These are phyloP conservation scores for Ashinkailepas kermadecensis DNA, from an alignment of 2,888 invertebrate genomes.

Conservation along the genomic window DNA sequence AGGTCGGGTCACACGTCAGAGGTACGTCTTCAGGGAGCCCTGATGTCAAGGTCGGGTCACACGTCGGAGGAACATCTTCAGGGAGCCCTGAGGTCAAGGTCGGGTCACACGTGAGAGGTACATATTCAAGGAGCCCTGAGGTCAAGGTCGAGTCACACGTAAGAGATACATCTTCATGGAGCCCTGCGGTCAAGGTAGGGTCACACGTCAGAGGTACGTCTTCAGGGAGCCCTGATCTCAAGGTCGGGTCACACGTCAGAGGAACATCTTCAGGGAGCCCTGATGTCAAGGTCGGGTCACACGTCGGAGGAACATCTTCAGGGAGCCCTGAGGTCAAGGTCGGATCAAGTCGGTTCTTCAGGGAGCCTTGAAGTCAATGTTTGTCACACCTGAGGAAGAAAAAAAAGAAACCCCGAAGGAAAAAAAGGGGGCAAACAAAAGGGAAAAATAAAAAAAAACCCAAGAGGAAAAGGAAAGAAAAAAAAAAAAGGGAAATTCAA, in stretches of 20 bases:
- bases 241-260: too few species aligned
- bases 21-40: slow-evolving; percentile 82
- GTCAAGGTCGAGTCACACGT: too few species aligned
- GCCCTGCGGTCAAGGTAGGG: slow-evolving; percentile 60
- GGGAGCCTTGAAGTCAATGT: slow-evolving; percentile 63
- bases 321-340: slow-evolving; percentile 57
- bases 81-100: slow-evolving; percentile 57
- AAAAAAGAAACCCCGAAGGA: slow-evolving; percentile 71
- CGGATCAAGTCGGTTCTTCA: slow-evolving; percentile 60
- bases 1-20: too few species aligned
- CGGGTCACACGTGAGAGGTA: slow-evolving; percentile 47
- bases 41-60: slow-evolving; percentile 40
- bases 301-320: slow-evolving; percentile 63
- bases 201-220: too few species aligned
- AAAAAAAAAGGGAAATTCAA: slow-evolving; percentile 83
- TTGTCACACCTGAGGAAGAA: too few species aligned
- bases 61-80: slow-evolving; percentile 63
- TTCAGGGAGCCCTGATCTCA: slow-evolving; percentile 68
- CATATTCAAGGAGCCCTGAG: slow-evolving; percentile 75
- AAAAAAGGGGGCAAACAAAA: too few species aligned
- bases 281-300: slow-evolving; percentile 40
- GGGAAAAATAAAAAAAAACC: slow-evolving; percentile 80
- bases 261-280: slow-evolving; percentile 82
- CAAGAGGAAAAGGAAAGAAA: too few species aligned
- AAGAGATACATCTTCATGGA: slow-evolving; percentile 81